Evolutionary conservation across 2,888 invertebrate genomes (phyloP).

Genomic region (Hemistola chrysoprasaria): DNA sequence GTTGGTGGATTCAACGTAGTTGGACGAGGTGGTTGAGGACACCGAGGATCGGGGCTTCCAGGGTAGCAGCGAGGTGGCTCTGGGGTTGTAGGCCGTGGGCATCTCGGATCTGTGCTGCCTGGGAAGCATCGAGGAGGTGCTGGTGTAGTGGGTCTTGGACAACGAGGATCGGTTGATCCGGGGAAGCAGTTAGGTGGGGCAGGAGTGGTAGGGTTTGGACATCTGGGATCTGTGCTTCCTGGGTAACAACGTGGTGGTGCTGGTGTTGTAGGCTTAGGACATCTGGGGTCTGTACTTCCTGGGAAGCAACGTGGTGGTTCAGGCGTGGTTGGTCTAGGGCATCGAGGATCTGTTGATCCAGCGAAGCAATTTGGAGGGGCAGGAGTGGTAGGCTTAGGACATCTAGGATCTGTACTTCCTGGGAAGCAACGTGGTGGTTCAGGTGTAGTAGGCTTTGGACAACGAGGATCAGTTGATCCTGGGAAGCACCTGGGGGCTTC

Average conservation of each 20-base stretch:
- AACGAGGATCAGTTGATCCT: constrained; percentile 48
- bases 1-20: constrained; percentile 23
- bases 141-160: constrained; percentile 38
- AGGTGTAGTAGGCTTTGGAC: constrained; percentile 47
- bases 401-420: constrained; percentile 52
- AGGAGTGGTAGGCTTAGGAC: constrained; percentile 41
- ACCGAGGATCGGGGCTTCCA: constrained; percentile 31
- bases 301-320: constrained; percentile 28
- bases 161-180: constrained; percentile 50
- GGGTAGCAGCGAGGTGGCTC: constrained; percentile 35
- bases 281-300: constrained; percentile 52
- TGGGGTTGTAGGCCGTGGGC: constrained; percentile 44
- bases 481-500: constrained; percentile 39
- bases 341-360: constrained; percentile 49
- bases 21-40: constrained; percentile 35
- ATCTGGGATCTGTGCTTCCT: constrained; percentile 41
- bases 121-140: constrained; percentile 32
- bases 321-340: constrained; percentile 38
- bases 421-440: constrained; percentile 47
- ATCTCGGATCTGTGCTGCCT: constrained; percentile 24
- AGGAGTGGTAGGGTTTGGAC: constrained; percentile 35
- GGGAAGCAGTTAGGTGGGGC: constrained; percentile 33
- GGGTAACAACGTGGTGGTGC: constrained; percentile 41
- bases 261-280: constrained; percentile 44
- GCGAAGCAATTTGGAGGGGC: constrained; percentile 42